Conservation (phyloP, 35 echinoderm and acorn worm genomes). For the Stichopus chloronotus region DNA sequence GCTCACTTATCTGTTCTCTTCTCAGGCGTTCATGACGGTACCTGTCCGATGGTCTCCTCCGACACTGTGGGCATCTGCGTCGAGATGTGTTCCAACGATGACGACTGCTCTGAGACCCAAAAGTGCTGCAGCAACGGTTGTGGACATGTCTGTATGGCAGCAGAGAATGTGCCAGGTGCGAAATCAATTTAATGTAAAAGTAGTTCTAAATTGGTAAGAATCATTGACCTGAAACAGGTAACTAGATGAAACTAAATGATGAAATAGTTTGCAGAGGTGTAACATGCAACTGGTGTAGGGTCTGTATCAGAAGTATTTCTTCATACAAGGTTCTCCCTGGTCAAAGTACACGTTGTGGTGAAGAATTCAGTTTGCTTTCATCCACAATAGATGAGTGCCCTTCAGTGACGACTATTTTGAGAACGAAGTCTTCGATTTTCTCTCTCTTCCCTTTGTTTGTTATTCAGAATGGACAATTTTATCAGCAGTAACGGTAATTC, state of each 20-base stretch:
- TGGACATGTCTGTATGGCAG: slow-evolving; percentile 63
- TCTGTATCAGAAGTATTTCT: no score
- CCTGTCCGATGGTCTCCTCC: slow-evolving; percentile 53
- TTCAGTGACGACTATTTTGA: no score
- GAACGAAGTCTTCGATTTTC: no score
- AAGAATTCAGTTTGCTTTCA: no score
- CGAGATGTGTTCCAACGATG: slow-evolving; percentile 57
- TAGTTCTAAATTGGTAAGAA: background rate
- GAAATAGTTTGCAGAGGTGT: background rate
- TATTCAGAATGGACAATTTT: no score
- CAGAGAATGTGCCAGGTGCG: slow-evolving; percentile 51
- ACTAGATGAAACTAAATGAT: background rate
- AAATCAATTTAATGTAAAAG: background rate
- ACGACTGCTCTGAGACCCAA: slow-evolving; percentile 45
- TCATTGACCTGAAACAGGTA: background rate
- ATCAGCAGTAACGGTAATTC: no score
- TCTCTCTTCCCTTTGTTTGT: no score
- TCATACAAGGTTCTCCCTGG: no score
- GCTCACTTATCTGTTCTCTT: background rate
- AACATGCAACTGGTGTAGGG: no score
- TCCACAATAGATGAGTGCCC: no score
- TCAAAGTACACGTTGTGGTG: no score
- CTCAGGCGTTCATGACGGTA: slow-evolving; percentile 11
- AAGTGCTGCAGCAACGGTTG: slow-evolving; percentile 81
- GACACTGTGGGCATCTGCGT: slow-evolving; percentile 66